Evolutionary conservation across 23 tunicate genomes (phyloP).

Genomic region (Ciona savignyi): DNA sequence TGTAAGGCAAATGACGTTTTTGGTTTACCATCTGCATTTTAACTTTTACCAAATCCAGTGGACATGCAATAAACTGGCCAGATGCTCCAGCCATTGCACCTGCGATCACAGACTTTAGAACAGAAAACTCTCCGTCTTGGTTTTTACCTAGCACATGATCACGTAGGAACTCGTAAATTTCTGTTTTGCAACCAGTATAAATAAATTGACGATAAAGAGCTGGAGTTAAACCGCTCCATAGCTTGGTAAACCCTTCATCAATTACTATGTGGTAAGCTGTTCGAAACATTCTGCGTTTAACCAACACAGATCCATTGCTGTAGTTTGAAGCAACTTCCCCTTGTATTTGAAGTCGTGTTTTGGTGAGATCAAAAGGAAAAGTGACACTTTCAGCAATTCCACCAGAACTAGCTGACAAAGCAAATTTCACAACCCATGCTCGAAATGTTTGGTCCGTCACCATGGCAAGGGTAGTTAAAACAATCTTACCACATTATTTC

Average conservation of each 20-base stretch:
- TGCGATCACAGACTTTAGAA: slow-evolving; percentile 63
- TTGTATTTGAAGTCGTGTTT: slow-evolving; percentile 86
- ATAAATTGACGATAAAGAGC: slow-evolving; percentile 69
- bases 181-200: slow-evolving; percentile 75
- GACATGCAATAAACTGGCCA: slow-evolving; percentile 87
- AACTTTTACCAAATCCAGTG: slow-evolving; percentile 92
- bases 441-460: too few species aligned
- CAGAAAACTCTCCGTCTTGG: slow-evolving; percentile 57
- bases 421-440: too few species aligned
- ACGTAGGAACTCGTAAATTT: slow-evolving; percentile 52
- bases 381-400: slow-evolving; percentile 76
- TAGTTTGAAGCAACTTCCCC: slow-evolving; percentile 74
- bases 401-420: slow-evolving; percentile 54
- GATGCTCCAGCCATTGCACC: slow-evolving; percentile 79
- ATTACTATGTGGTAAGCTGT: slow-evolving; percentile 53
- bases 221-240: slow-evolving; percentile 77
- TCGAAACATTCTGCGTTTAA: slow-evolving; percentile 57
- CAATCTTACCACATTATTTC: too few species aligned
- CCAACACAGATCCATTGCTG: neutral
- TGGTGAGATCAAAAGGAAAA: slow-evolving; percentile 88
- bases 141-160: slow-evolving; percentile 40
- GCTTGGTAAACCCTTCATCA: slow-evolving; percentile 61
- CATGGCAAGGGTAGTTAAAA: too few species aligned
- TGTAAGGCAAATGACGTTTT: too few species aligned
- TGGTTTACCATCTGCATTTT: slow-evolving; percentile 84